Conservation (phyloP, 2,888 invertebrate genomes). For the Brenthis daphne region DNA sequence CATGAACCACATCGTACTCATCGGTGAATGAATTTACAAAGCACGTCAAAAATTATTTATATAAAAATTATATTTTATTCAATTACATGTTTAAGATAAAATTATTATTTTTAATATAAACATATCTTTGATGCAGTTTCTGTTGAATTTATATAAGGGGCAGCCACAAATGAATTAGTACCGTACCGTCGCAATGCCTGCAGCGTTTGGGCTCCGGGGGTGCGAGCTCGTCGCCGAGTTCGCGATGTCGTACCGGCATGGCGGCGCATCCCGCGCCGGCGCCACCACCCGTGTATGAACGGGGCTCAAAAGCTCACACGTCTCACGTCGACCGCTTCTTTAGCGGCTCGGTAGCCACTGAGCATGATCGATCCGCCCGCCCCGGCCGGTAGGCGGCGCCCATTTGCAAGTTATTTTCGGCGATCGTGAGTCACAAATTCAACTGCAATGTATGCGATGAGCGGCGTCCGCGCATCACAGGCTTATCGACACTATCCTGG, state of each 20-base stretch:
- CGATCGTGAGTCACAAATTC: constrained; percentile 74
- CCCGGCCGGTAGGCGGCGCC: constrained; percentile 81
- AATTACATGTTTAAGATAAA: not conserved
- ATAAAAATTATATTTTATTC: not conserved
- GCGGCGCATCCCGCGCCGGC: constrained; percentile 82
- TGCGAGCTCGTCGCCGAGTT: constrained; percentile 81
- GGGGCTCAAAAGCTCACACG: constrained; percentile 64
- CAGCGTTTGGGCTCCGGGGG: constrained; percentile 94
- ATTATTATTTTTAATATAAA: not conserved
- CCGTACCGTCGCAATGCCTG: constrained; percentile 94
- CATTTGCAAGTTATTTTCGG: constrained; percentile 76
- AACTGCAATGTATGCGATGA: constrained; percentile 57
- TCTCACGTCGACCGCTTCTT: constrained; percentile 70
- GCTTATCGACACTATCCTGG: constrained; percentile 60
- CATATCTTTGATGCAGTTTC: not conserved
- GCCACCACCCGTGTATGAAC: constrained; percentile 68
- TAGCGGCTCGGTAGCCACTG: constrained; percentile 79
- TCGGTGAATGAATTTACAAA: constrained; percentile 8
- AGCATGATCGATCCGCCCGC: constrained; percentile 74
- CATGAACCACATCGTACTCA: constrained; percentile 4
- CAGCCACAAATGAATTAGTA: constrained; percentile 35
- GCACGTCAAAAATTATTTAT: not conserved
- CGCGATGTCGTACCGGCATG: constrained; percentile 83
- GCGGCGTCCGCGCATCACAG: constrained; percentile 74
- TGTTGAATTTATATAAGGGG: not conserved